Base-by-base conservation (phyloP, 1,140 invertebrate species). In the Cheumatopsyche charites region DNA sequence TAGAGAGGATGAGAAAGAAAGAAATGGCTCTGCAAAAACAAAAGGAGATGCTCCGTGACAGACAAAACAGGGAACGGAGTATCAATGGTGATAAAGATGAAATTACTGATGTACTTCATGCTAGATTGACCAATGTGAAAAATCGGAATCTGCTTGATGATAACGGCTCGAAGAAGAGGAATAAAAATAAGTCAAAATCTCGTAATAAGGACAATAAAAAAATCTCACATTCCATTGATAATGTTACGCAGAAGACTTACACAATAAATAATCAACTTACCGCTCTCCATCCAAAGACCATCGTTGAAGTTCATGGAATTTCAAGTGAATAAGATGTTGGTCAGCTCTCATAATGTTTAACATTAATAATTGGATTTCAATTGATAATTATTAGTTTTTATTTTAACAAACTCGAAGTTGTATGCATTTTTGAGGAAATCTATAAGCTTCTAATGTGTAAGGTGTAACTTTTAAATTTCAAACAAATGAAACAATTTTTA, bases 191-290 rank as follows among this genome's bases (percentile, higher is more conserved):
- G 25, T 58, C 55, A 12, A 58, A 58, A 25, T 58, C 55, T 5
- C 17, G 23, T 13, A 29, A 61, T 63, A 65, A 26, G 21, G 21
- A 41, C 17, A 26, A 26, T 23, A 75, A 75, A 62, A 71, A 69
- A 43, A 61, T 75, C 0, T 71, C 69, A 11, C 79, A 79, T 4
- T 74, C 76, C 13, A 73, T 83, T 29, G 78, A 80, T 13, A 79
- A 81, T 5, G 79, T 81, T 0, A 82, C 82, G 47, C 81, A 81
- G 0, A 78, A 79, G 21, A 85, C 82, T 0, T 83, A 83, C 73
- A 81, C 80, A 4, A 74, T 83, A 15, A 78, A 83, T 58, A 84
- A 85, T 72, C 82, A 83, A 71, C 79, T 84, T 67, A 84, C 82
- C 72, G 82, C 80, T 0, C 76, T 85, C 0, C 82, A 85, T 67